Evolutionary conservation across 92 coral and sea anemone genomes (phyloP).

Genomic region (Epizoanthus ramosus): DNA sequence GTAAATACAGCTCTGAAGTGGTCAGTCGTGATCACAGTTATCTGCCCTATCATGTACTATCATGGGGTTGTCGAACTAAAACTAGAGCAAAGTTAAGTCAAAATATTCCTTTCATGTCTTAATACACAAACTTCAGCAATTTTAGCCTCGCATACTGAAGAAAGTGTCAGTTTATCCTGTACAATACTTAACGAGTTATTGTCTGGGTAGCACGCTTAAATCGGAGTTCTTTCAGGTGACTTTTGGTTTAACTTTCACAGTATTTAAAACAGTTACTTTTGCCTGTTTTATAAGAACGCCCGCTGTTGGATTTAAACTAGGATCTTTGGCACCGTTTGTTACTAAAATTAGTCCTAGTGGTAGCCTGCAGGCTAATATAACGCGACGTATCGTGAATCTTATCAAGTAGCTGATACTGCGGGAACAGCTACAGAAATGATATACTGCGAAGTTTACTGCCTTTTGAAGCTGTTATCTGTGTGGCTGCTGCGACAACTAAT

Average conservation of each 20-base stretch:
- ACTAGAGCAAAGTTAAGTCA: not conserved
- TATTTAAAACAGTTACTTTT: not conserved
- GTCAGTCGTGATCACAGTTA: constrained; percentile 2
- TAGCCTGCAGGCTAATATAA: constrained; percentile 9
- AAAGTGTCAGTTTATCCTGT: not conserved
- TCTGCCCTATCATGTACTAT: constrained; percentile 7
- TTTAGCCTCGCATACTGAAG: not conserved
- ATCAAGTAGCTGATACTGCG: not conserved
- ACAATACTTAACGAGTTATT: not conserved
- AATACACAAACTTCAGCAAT: not conserved
- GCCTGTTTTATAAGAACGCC: not conserved
- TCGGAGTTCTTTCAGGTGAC: not conserved
- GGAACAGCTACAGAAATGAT: not conserved
- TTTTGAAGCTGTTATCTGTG: not conserved
- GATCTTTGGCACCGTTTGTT: not conserved
- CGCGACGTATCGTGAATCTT: not conserved
- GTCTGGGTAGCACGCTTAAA: not conserved
- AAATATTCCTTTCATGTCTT: not conserved
- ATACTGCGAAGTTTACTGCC: not conserved
- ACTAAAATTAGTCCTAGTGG: not conserved
- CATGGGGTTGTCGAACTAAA: not conserved
- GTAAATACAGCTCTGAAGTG: constrained; percentile 3
- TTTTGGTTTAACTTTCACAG: not conserved
- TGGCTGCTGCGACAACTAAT: no score
- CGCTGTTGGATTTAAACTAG: not conserved